Evolutionary conservation across 2,888 invertebrate genomes (phyloP), one percentile per base, ranked within the genome.

Genomic region (Antitype chi): DNA sequence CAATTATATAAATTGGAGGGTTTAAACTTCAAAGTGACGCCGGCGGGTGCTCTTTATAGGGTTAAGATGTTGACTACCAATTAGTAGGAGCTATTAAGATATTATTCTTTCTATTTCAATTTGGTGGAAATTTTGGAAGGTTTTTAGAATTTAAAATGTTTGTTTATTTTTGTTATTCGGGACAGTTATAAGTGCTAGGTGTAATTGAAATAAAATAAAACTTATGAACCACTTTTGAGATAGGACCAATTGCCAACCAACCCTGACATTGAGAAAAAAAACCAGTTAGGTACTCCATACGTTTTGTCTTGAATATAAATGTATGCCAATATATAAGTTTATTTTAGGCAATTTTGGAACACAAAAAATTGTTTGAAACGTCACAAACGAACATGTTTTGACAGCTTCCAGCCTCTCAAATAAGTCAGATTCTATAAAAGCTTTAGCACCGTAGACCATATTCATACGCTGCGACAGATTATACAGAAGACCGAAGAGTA

Each of bases 1-100:
- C 90, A 92, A 93, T 94, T 94, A 94, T 93, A 92, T 92, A 91
- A 94, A 93, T 94, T 93, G 89, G 91, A 90, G 85, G 89, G 91
- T 91, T 92, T 91, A 89, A 93, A 94, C 91, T 93, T 93, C 91
- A 93, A 94, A 94, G 93, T 91, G 89, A 80, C 72, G 92, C 93
- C 91, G 74, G 87, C 82, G 91, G 92, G 84, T 87, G 84, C 76
- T 84, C 88, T 91, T 89, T 89, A 91, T 90, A 85, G 88, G 85
- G 79, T 89, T 87, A 89, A 85, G 87, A 85, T 86, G 88, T 89
- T 82, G 84, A 85, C 82, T 86, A 87, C 88, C 90, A 91, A 91
- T 91, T 91, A 91, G 90, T 81, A 81, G 60, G 83, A 85, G 73
- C 86, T 89, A 88, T 89, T 87, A 89, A 79, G 81, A 85, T 82